Evolutionary conservation across 1,140 invertebrate species (phyloP).

Genomic region (Paracyclopina nana): DNA sequence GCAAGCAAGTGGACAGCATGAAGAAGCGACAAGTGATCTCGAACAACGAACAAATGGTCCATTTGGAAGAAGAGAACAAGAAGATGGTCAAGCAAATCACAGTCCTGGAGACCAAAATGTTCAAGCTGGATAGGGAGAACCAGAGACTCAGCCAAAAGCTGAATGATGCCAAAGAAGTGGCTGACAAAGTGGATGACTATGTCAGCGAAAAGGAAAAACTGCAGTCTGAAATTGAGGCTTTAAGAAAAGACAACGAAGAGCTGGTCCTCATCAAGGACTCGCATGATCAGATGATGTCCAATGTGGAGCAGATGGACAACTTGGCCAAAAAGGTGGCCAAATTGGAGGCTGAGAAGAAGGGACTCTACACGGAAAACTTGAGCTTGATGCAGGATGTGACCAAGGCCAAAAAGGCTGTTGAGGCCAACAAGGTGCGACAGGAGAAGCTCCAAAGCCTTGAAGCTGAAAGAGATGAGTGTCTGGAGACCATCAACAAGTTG

Average conservation of each 20-base stretch:
- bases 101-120: not conserved
- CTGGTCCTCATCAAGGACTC: not conserved
- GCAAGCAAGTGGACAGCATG: slow-evolving; percentile 1
- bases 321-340: not conserved
- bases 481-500: not conserved
- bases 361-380: not conserved
- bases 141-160: not conserved
- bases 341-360: not conserved
- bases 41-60: slow-evolving; percentile 8
- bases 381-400: not conserved
- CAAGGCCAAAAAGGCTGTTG: not conserved
- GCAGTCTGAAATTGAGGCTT: not conserved
- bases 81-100: slow-evolving; percentile 5
- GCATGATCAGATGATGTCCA: not conserved
- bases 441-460: not conserved
- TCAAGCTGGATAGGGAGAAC: not conserved
- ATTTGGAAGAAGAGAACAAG: slow-evolving; percentile 1
- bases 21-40: slow-evolving; percentile 3
- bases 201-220: not conserved
- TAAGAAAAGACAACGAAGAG: not conserved
- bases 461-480: not conserved
- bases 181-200: not conserved
- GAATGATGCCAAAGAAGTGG: not conserved
- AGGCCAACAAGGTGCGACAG: not conserved
- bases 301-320: not conserved